Percentiles rank a stretch among this genome's conserved stretches.
These are phyloP conservation scores for Spodoptera picta DNA, from an alignment of 2,888 invertebrate species.

Conservation along the genomic window DNA sequence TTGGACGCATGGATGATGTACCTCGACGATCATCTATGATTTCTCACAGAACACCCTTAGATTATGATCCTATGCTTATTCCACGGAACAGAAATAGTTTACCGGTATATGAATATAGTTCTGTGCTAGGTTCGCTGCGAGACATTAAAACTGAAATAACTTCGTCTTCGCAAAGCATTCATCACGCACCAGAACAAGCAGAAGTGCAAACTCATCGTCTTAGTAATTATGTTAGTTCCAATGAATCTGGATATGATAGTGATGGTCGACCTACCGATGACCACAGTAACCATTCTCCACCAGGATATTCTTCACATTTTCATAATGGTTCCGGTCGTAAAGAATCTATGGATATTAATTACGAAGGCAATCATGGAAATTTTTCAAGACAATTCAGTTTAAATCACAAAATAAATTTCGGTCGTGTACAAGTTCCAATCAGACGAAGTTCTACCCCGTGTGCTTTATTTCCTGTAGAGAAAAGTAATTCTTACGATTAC, in stretches of 20 bases:
- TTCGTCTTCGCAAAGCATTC: conserved; percentile 86
- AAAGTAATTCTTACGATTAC: conserved; percentile 73
- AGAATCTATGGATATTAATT: conserved; percentile 66
- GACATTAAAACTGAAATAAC: conserved; percentile 81
- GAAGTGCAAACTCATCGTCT: conserved; percentile 90
- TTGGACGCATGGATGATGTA: conserved; percentile 74
- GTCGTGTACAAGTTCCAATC: conserved; percentile 78
- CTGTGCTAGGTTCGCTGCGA: conserved; percentile 77
- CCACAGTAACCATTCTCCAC: conserved; percentile 87
- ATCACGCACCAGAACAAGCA: conserved; percentile 85
- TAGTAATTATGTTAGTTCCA: conserved; percentile 93
- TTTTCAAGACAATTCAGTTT: conserved; percentile 83
- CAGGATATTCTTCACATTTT: conserved; percentile 84
- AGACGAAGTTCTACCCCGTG: conserved; percentile 85
- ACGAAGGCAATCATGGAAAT: conserved; percentile 73
- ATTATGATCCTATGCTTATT: conserved; percentile 85
- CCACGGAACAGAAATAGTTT: conserved; percentile 86
- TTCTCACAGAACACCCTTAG: conserved; percentile 79
- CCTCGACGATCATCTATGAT: conserved; percentile 84
- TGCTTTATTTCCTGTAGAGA: conserved; percentile 82
- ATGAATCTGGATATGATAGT: conserved; percentile 95
- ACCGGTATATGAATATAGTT: conserved; percentile 84
- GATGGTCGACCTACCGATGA: conserved; percentile 90
- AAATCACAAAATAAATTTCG: conserved; percentile 82
- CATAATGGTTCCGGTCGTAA: conserved; percentile 71